Conservation (phyloP, 92 coral and sea anemone genomes). For the Siderastrea radians region DNA sequence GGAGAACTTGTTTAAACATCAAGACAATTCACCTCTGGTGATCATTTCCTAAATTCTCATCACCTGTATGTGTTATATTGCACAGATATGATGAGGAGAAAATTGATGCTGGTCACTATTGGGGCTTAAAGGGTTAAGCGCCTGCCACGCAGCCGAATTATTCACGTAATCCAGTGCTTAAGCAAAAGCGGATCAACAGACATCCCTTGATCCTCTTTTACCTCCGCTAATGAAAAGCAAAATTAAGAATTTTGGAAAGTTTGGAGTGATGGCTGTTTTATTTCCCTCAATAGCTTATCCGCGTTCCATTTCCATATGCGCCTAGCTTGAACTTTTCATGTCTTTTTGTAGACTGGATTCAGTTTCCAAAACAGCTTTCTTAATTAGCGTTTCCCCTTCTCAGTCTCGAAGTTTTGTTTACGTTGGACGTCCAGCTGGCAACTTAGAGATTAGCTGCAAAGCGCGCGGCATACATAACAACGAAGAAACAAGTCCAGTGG, state of each 20-base stretch:
- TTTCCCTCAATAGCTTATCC: neutral
- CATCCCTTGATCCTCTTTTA: no score
- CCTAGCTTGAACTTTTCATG: neutral
- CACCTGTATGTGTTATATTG: no score
- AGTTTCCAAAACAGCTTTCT: neutral
- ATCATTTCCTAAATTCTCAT: no score
- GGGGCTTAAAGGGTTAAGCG: no score
- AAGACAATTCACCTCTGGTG: no score
- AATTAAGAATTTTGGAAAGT: neutral
- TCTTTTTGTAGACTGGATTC: neutral
- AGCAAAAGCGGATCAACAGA: no score
- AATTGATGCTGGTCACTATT: no score
- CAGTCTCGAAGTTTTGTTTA: neutral
- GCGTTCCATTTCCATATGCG: neutral
- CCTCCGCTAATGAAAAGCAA: no score
- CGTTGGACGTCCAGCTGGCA: neutral
- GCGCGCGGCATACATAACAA: neutral
- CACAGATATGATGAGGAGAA: no score
- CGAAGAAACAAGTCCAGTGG: neutral
- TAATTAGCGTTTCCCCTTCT: neutral
- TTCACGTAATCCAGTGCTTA: no score
- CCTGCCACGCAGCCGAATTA: no score
- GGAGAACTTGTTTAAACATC: no score
- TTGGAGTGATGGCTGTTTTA: constrained; percentile 9
- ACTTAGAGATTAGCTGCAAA: neutral